Evolutionary conservation across 2,888 invertebrate genomes (phyloP), one percentile per base, ranked within the genome.

Genomic region (Achlya flavicornis): DNA sequence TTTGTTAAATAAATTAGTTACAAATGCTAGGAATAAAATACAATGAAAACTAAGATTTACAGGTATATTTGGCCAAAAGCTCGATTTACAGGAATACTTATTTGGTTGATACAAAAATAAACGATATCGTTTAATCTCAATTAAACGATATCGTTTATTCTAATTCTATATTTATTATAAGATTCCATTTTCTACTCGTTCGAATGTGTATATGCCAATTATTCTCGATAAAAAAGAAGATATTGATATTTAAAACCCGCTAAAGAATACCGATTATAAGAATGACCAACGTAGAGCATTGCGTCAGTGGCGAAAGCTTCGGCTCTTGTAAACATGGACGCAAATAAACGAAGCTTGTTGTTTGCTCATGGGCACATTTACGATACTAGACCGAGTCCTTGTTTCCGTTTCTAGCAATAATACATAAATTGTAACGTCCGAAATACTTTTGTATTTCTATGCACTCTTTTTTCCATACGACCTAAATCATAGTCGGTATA

Each of bases 251-350:
- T 19, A 41, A 53, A 53, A 53, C 53, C n/a, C 53, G 7, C 53
- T 53, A 53, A 53, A 6, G 6, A 53, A 66, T 69, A 65, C 66
- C 63, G 71, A 65, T 77, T 74, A 69, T 66, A 35, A 33, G 62
- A 71, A 67, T 64, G 74, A 80, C 79, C 70, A 80, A 83, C 80
- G 82, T 78, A 80, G 78, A 77, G 62, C 73, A 76, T 90, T 91
- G 85, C 92, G 91, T 91, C 91, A 92, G 80, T 78, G 73, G 69
- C 85, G 80, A 86, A 87, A 87, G 84, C 84, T 79, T 68, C 69
- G 71, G 74, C 75, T 86, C 75, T 83, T 87, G 88, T 92, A 92
- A 92, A 91, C 91, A 91, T 76, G 80, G 83, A 88, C 91, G 81
- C 84, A 89, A 92, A 92, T 92, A 92, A 88, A 88, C 84, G 76